phyloP scores from a whole-genome alignment of 2,797 vertebrate species.

The Sebastes trivittatus region DNA sequence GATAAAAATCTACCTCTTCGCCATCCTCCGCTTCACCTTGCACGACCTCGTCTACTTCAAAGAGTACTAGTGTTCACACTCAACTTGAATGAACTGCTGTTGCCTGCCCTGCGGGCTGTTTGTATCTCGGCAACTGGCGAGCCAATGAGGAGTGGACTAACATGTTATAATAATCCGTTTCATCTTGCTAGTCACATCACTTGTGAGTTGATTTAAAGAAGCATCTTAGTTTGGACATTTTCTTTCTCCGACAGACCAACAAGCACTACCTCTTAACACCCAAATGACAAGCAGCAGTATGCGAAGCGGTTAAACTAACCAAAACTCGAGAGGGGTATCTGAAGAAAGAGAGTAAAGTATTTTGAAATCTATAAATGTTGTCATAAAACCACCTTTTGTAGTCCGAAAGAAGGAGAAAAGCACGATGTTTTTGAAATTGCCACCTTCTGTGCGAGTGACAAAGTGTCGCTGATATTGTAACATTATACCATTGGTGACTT shows the following conservation, averaged over 20 bases:
- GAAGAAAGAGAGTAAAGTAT: neutral
- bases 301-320: neutral
- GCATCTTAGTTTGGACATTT: neutral
- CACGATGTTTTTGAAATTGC: neutral
- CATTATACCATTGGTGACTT: neutral
- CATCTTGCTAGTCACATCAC: slow-evolving; percentile 47
- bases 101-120: slow-evolving; percentile 63
- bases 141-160: slow-evolving; percentile 55
- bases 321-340: neutral
- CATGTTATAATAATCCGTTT: slow-evolving; percentile 62
- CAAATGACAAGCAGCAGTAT: neutral
- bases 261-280: neutral
- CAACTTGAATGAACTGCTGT: slow-evolving; percentile 75
- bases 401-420: neutral
- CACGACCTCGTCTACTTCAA: slow-evolving; percentile 68
- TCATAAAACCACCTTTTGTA: neutral
- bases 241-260: neutral
- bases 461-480: neutral
- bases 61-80: slow-evolving; percentile 68
- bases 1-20: slow-evolving; percentile 54
- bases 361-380: neutral
- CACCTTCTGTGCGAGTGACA: neutral
- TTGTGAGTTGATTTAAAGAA: slow-evolving; percentile 18
- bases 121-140: slow-evolving; percentile 68
- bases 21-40: slow-evolving; percentile 60